Conservation (phyloP, 1,140 invertebrate species). For the Vanessa tameamea region DNA sequence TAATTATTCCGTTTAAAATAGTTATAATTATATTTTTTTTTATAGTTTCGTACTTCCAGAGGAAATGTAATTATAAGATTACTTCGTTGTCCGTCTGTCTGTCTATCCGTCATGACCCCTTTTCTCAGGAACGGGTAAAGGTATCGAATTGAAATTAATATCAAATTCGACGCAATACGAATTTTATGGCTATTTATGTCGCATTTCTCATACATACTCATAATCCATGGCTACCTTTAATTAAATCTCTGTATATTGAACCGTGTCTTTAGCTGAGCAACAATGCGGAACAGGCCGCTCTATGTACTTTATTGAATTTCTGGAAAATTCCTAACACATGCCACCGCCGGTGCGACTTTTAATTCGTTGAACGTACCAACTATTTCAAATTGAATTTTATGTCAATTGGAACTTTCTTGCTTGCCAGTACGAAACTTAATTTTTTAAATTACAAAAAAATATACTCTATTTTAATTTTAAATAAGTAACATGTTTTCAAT, state of each 20-base stretch:
- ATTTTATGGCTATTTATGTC: too few species aligned
- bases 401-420: constrained; percentile 19
- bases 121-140: too few species aligned
- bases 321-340: constrained; percentile 63
- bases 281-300: constrained; percentile 47
- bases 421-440: not conserved
- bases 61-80: too few species aligned
- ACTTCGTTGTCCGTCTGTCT: too few species aligned
- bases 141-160: too few species aligned
- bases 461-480: too few species aligned
- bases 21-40: not conserved
- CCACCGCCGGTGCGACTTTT: constrained; percentile 46
- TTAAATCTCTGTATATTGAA: constrained; percentile 3
- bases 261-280: constrained; percentile 32
- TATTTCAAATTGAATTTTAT: constrained; percentile 24
- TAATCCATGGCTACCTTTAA: too few species aligned
- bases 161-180: too few species aligned
- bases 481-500: too few species aligned
- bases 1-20: not conserved
- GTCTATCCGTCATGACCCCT: too few species aligned
- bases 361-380: constrained; percentile 47
- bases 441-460: not conserved
- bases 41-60: too few species aligned
- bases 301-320: constrained; percentile 67
- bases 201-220: too few species aligned